These are phyloP conservation scores for Cydia amplana DNA, from an alignment of 1,140 invertebrate genomes.

Conservation along the genomic window DNA sequence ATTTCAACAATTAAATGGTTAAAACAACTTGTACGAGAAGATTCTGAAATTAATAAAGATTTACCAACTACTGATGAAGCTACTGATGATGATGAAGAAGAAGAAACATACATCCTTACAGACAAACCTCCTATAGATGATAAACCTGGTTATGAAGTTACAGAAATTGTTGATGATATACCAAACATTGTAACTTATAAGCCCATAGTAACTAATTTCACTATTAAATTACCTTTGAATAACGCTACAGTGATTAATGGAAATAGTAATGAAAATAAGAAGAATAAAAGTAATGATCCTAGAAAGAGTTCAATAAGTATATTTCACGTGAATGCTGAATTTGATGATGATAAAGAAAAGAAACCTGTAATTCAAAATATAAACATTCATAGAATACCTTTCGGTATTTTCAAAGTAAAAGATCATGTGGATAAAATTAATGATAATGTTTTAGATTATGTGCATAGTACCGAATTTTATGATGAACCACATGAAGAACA, in stretches of 20 bases:
- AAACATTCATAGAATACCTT: constrained; percentile 16
- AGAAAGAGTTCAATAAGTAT: constrained; percentile 49
- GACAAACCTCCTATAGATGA: constrained; percentile 2
- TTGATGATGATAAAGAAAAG: constrained; percentile 37
- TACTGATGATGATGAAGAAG: neutral
- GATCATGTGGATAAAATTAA: constrained; percentile 46
- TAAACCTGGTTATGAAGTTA: constrained; percentile 52
- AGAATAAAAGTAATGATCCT: constrained; percentile 25
- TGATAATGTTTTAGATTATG: constrained; percentile 44
- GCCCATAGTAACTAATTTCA: constrained; percentile 51
- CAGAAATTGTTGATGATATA: constrained; percentile 55
- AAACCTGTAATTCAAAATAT: constrained; percentile 28
- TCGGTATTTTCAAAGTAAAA: constrained; percentile 40
- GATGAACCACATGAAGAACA: neutral
- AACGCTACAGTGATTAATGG: constrained; percentile 31
- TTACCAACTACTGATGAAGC: neutral
- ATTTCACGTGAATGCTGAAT: constrained; percentile 50
- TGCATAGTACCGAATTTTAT: constrained; percentile 28
- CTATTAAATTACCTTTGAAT: constrained; percentile 44
- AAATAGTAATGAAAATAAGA: constrained; percentile 27
- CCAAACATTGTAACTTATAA: constrained; percentile 45
- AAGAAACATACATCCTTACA: constrained; percentile 1
- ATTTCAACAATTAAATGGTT: neutral
- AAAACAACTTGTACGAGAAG: neutral
- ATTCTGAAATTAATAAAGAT: neutral